Base-by-base conservation (phyloP, 2,888 invertebrate species). In the Malthinus seriepunctatus region DNA sequence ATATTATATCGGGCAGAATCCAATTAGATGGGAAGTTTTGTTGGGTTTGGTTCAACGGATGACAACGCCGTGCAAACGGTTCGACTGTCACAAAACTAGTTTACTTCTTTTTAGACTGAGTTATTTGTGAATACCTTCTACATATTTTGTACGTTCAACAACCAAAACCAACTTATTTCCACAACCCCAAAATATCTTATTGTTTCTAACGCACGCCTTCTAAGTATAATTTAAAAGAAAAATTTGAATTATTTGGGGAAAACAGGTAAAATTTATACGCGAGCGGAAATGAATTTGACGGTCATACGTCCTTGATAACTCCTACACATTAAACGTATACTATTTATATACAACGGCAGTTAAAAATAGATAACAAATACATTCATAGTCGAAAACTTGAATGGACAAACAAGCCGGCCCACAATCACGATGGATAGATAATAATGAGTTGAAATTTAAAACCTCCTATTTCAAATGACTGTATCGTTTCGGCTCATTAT, bases 1-100 rank as follows among this genome's bases (percentile, higher is more conserved):
- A 75, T 76, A 77, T 77, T 75, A 76, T 76, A 77, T 77, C 76
- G 73, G 72, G 70, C 69, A 68, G 72, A 71, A 69, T 71, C 73
- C 76, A 76, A 77, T 77, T 77, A 77, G 76, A 76, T 73, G 69
- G n/a, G n/a, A 71, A 71, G 73, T 72, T 72, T 73, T 72, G 73
- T 74, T 70, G 67, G 68, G 70, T 65, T 69, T 67, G 67, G 70
- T 65, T 67, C 67, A 67, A 68, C 69, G 69, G 70, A 71, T 73
- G 72, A 73, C 74, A 70, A 70, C 66, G 62, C 65, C 55, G 51
- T 56, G 56, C 65, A 55, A 60, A 58, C 63, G 54, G 61, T 59
- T 58, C 58, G 56, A 35, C 63, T 68, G 66, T 68, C 67, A 62
- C 56, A 60, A 60, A 65, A 64, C 66, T 67, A 68, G 66, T 67